Conservation (phyloP, 2,888 invertebrate species). For the Patella caerulea region DNA sequence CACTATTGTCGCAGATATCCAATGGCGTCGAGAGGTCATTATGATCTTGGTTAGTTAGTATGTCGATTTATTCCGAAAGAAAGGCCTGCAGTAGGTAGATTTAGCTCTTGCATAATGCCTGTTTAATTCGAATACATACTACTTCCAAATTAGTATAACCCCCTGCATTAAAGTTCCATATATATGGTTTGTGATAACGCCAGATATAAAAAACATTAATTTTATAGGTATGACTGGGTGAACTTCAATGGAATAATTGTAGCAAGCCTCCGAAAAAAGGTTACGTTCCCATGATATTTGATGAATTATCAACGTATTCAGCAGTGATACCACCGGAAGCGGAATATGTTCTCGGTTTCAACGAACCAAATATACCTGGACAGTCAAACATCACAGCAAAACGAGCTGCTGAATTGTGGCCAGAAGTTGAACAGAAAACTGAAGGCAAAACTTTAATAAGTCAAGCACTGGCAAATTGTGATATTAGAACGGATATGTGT, state of each 20-base stretch:
- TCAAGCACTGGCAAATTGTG: slow-evolving; percentile 42
- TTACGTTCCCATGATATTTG: slow-evolving; percentile 49
- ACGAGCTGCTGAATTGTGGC: slow-evolving; percentile 43
- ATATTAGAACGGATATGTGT: slow-evolving; percentile 18
- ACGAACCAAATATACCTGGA: slow-evolving; percentile 46
- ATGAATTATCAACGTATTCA: slow-evolving; percentile 10
- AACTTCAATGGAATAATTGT: slow-evolving; percentile 24
- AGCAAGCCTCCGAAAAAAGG: slow-evolving; percentile 17
- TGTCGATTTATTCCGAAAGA: too few species aligned
- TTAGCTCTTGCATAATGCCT: too few species aligned
- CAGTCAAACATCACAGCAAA: slow-evolving; percentile 45
- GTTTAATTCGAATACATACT: too few species aligned
- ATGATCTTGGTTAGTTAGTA: too few species aligned
- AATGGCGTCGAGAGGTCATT: too few species aligned
- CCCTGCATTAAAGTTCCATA: too few species aligned
- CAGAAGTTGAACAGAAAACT: slow-evolving; percentile 34
- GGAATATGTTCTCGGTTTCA: slow-evolving; percentile 43
- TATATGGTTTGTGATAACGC: too few species aligned
- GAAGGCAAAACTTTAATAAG: slow-evolving; percentile 40
- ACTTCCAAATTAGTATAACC: too few species aligned
- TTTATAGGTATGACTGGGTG: slow-evolving; percentile 33
- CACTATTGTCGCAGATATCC: too few species aligned
- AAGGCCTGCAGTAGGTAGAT: too few species aligned
- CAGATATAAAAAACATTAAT: too few species aligned
- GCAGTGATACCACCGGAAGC: slow-evolving; percentile 28